These are phyloP conservation scores for Eupithecia dodoneata DNA, from an alignment of 2,888 invertebrate genomes.

Conservation along the genomic window DNA sequence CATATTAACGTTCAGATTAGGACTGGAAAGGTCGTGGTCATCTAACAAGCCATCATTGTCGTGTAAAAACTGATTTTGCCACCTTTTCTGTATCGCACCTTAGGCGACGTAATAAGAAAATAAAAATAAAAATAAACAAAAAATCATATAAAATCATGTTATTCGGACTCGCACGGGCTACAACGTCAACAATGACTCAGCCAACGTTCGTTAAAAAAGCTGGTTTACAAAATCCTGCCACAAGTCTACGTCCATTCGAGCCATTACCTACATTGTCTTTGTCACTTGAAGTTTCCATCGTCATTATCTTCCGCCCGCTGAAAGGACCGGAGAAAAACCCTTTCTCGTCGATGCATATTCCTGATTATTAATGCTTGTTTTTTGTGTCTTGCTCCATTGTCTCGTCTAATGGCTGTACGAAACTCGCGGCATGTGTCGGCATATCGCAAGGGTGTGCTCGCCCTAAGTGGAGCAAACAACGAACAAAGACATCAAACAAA, in stretches of 20 bases:
- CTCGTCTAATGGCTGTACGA: conserved; percentile 74
- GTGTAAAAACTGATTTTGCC: conserved; percentile 8
- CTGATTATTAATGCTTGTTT: conserved; percentile 82
- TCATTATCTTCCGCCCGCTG: conserved; percentile 65
- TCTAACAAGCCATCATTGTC: conserved; percentile 18
- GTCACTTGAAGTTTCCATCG: conserved; percentile 68
- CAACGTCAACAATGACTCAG: conserved; percentile 36
- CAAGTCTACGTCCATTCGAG: conserved; percentile 54
- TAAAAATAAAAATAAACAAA: not conserved
- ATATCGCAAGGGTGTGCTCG: conserved; percentile 79
- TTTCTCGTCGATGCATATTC: conserved; percentile 78
- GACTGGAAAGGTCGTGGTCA: conserved; percentile 26
- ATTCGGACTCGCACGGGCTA: conserved; percentile 18
- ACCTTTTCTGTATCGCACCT: not conserved
- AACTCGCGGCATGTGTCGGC: conserved; percentile 77
- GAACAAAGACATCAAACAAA: conserved; percentile 85
- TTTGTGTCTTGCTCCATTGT: conserved; percentile 79
- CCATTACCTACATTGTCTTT: conserved; percentile 67
- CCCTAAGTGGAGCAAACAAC: conserved; percentile 83
- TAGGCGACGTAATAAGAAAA: not conserved
- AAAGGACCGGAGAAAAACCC: conserved; percentile 65
- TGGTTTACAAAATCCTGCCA: conserved; percentile 39
- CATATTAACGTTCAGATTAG: conserved; percentile 38
- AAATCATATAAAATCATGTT: not conserved
- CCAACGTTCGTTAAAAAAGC: conserved; percentile 24